A percentile compares a stretch with the other conserved stretches of the same genome.
These are phyloP conservation scores for Murina feae DNA, from an alignment of 2,113 vertebrate genomes.

Conservation along the genomic window DNA sequence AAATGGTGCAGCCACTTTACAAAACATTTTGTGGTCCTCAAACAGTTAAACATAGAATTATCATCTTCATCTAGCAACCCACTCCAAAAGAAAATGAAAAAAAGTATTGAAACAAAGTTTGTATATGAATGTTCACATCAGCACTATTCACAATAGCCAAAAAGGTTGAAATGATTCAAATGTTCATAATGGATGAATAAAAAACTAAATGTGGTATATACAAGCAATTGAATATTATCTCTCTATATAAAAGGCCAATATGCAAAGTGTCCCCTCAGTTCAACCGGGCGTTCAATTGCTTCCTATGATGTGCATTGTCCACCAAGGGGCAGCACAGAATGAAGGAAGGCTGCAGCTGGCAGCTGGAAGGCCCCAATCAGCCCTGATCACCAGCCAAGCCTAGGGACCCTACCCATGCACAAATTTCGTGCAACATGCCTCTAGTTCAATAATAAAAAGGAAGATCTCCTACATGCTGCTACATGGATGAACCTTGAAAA, in stretches of 20 bases:
- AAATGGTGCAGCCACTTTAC: background rate
- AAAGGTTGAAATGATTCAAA: background rate
- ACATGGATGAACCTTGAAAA: background rate
- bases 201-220: background rate
- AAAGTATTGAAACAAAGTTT: background rate
- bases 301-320: too few species aligned
- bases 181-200: background rate
- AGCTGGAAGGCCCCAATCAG: too few species aligned
- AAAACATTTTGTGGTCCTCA: background rate
- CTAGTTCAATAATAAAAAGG: background rate
- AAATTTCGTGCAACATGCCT: too few species aligned
- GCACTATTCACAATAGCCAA: background rate
- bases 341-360: too few species aligned
- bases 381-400: too few species aligned
- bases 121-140: background rate
- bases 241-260: too few species aligned
- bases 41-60: background rate
- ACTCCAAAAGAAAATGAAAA: background rate
- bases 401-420: too few species aligned
- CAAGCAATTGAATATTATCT: background rate
- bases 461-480: background rate
- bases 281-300: too few species aligned
- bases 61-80: background rate
- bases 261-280: too few species aligned
- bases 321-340: too few species aligned